Conservation (phyloP, 2,888 invertebrate species). For the Plagiodera versicolora region DNA sequence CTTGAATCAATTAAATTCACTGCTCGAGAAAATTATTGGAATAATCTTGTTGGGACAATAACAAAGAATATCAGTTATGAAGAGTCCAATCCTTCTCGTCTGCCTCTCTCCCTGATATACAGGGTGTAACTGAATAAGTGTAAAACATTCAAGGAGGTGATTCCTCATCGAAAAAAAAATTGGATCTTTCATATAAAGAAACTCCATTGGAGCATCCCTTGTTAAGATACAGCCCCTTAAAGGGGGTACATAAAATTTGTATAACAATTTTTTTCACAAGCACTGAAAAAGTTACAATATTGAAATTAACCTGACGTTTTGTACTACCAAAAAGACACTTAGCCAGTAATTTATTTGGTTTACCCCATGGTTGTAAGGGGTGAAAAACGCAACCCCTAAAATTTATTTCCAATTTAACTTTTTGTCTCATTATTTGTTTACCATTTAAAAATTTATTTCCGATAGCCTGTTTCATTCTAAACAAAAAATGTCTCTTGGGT, state of each 20-base stretch:
- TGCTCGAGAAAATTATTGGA: too few species aligned
- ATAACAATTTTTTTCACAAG: not conserved
- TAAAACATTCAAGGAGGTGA: too few species aligned
- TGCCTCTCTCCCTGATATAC: too few species aligned
- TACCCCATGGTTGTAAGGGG: not conserved
- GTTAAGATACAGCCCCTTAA: not conserved
- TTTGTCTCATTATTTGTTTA: conserved; percentile 15
- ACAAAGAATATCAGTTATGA: too few species aligned
- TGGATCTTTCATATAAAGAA: not conserved
- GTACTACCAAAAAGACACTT: not conserved
- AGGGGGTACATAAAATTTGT: not conserved
- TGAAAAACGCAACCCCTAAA: not conserved
- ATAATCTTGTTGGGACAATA: too few species aligned
- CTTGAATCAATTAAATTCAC: too few species aligned
- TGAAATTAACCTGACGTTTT: not conserved
- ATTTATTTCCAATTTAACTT: not conserved
- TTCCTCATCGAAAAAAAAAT: not conserved
- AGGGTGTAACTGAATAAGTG: too few species aligned
- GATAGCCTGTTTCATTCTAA: conserved; percentile 26
- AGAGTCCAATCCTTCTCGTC: too few species aligned
- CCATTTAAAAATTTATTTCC: conserved; percentile 25
- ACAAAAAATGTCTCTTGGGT: conserved; percentile 22
- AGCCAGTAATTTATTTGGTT: conserved; percentile 1
- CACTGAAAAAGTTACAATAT: not conserved
- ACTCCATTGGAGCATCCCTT: not conserved